phyloP scores from a whole-genome alignment of 2,797 vertebrate species.

The Australoheros facetus region DNA sequence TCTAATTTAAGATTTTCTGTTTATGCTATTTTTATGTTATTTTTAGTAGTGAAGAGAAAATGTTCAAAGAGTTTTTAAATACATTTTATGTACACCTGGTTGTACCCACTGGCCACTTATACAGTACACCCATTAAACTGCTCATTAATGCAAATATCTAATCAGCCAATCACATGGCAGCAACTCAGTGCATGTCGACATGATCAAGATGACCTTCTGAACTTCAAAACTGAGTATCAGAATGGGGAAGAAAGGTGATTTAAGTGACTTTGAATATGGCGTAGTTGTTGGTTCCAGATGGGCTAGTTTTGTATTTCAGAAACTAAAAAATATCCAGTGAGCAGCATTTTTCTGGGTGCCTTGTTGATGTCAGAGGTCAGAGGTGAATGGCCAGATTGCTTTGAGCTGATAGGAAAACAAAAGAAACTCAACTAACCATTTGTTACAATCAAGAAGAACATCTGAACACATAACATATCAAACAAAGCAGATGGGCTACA shows the following conservation, averaged over 20 bases:
- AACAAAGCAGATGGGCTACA: no score
- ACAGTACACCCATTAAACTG: background rate
- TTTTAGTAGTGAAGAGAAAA: background rate
- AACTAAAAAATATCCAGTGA: background rate
- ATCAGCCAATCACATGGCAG: background rate
- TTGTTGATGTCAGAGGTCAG: slow-evolving; percentile 57
- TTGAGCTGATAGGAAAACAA: background rate
- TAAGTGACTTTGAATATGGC: background rate
- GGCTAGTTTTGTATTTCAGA: background rate
- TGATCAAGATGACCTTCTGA: background rate
- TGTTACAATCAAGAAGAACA: background rate
- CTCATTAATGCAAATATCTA: background rate
- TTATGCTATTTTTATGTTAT: background rate
- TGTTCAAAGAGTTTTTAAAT: background rate
- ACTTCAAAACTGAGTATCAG: background rate
- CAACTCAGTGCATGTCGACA: background rate
- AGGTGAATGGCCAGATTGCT: slow-evolving; percentile 47
- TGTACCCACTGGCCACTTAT: background rate
- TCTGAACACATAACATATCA: background rate
- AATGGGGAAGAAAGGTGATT: background rate
- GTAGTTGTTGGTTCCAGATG: background rate
- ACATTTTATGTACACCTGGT: background rate
- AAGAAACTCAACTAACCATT: background rate
- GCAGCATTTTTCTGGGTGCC: slow-evolving; percentile 19
- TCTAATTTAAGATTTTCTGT: background rate